phyloP scores from a whole-genome alignment of 2,888 invertebrate genomes.

The Homarus gammarus region DNA sequence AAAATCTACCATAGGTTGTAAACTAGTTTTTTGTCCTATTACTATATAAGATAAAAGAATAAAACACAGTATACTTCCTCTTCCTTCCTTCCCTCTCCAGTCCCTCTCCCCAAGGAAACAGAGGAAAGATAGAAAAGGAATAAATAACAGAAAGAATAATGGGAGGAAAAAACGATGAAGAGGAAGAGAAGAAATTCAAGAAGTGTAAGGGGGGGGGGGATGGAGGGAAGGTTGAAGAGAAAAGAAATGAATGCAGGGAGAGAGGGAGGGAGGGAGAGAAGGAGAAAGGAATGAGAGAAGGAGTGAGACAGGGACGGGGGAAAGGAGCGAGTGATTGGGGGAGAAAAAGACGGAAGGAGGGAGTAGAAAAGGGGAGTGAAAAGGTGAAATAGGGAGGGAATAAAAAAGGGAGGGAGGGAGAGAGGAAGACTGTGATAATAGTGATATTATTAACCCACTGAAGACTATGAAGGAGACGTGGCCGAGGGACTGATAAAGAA shows the following conservation, averaged over 20 bases:
- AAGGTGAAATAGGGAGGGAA: neutral
- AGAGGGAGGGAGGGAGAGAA: slow-evolving; percentile 7
- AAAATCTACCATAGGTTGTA: too few species aligned
- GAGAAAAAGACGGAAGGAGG: neutral
- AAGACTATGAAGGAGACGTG: too few species aligned
- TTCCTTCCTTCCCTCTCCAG: too few species aligned
- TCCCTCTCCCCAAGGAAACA: too few species aligned
- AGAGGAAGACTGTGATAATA: too few species aligned
- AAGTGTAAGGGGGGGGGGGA: neutral
- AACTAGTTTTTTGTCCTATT: too few species aligned
- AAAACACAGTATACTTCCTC: too few species aligned
- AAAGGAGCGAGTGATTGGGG: slow-evolving; percentile 6
- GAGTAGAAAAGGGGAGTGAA: neutral
- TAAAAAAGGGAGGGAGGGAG: neutral
- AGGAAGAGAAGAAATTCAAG: neutral
- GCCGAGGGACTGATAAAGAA: too few species aligned
- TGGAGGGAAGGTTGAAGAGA: too few species aligned
- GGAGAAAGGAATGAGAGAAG: too few species aligned
- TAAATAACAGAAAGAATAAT: neutral
- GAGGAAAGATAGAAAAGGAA: neutral
- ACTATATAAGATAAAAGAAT: too few species aligned
- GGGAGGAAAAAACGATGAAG: neutral
- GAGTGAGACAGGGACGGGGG: slow-evolving; percentile 15
- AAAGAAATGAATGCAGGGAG: neutral
- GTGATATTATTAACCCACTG: too few species aligned